Evolutionary conservation across 2,113 vertebrate species (phyloP).

Genomic region (Octodon degus): DNA sequence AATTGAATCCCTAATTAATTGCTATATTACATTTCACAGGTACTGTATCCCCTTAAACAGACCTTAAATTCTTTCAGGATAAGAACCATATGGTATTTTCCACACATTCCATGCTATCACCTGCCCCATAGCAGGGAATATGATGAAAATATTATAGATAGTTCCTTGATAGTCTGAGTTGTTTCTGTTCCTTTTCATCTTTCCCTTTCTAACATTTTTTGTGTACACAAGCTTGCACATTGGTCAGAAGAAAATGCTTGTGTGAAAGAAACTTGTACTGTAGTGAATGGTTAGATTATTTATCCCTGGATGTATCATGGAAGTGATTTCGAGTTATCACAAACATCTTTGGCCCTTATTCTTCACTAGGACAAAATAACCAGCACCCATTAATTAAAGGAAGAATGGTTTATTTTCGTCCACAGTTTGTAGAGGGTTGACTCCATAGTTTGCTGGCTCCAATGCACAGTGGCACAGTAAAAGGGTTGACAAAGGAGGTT

Average conservation of each 20-base stretch:
- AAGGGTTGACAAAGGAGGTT: neutral
- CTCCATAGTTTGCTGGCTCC: neutral
- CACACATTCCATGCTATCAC: neutral
- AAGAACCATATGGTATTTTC: neutral
- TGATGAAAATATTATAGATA: neutral
- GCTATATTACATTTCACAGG: neutral
- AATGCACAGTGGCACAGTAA: neutral
- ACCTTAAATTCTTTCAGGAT: neutral
- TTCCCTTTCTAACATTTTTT: neutral
- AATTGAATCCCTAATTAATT: neutral
- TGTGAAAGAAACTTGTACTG: neutral
- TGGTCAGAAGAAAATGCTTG: neutral
- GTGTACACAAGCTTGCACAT: neutral
- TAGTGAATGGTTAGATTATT: neutral
- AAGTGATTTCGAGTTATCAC: neutral
- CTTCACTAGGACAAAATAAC: neutral
- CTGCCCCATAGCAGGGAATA: neutral
- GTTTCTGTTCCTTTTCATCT: neutral
- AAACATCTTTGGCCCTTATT: neutral
- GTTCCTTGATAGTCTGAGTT: neutral
- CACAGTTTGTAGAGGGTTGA: neutral
- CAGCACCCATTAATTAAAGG: neutral
- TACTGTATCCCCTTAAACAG: neutral
- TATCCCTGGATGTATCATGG: neutral
- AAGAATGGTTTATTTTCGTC: neutral